These are phyloP conservation scores for Erythrocebus patas DNA, from an alignment of 2,113 vertebrate species.

Conservation along the genomic window DNA sequence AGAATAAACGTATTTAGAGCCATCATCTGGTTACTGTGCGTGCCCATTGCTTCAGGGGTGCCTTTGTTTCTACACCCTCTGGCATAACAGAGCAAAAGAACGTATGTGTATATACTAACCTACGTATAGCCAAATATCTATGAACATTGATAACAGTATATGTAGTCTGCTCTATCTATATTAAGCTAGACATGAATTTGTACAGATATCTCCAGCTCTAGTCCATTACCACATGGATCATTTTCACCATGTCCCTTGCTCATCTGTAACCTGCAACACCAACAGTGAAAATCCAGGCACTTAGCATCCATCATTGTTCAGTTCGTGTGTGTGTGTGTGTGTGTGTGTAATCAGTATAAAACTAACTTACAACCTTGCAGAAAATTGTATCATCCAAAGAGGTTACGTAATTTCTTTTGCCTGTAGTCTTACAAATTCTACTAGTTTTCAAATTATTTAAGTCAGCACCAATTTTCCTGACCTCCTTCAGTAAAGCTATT, in stretches of 20 bases:
- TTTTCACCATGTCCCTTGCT: neutral
- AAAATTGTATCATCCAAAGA: neutral
- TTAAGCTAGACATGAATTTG: neutral
- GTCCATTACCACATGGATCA: neutral
- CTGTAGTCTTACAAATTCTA: neutral
- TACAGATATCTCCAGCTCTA: neutral
- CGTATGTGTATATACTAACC: neutral
- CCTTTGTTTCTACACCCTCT: neutral
- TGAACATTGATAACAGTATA: neutral
- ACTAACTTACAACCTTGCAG: neutral
- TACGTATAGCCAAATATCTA: neutral
- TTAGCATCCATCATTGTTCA: neutral
- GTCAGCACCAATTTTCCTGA: neutral
- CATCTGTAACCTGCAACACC: too few species aligned
- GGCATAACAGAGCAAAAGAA: neutral
- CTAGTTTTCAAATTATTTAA: neutral
- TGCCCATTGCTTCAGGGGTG: neutral
- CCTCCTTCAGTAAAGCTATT: too few species aligned
- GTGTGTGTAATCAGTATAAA: too few species aligned
- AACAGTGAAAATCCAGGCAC: neutral
- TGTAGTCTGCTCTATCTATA: neutral
- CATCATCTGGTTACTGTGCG: neutral
- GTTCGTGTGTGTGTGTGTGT: neutral
- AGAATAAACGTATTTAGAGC: neutral
- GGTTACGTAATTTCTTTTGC: neutral